Percentiles rank a stretch among this genome's conserved stretches.
Evolutionary conservation across 2,888 invertebrate genomes (phyloP).

Genomic region (Oxytorus armatus): DNA sequence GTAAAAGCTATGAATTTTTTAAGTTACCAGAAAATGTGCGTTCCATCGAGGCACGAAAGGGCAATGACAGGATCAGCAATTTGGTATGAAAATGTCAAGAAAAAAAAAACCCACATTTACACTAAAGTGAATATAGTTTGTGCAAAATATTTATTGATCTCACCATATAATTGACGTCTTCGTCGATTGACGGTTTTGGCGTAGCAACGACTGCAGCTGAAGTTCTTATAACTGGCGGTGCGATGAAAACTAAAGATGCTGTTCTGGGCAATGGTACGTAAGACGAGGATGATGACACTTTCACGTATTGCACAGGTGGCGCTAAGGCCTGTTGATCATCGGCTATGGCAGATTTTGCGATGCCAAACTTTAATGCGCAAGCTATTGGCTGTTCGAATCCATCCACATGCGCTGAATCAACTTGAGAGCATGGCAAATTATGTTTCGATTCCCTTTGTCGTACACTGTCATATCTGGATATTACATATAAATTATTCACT

Average conservation of each 20-base stretch:
- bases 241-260: slow-evolving; percentile 74
- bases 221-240: slow-evolving; percentile 76
- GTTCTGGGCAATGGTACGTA: slow-evolving; percentile 73
- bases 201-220: slow-evolving; percentile 73
- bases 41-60: too few relatives aligned
- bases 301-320: slow-evolving; percentile 71
- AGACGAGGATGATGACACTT: slow-evolving; percentile 71
- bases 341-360: slow-evolving; percentile 4
- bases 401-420: slow-evolving; percentile 54
- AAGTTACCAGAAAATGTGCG: too few relatives aligned
- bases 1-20: too few relatives aligned
- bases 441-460: slow-evolving; percentile 22
- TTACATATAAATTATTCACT: neutral
- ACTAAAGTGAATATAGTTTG: too few relatives aligned
- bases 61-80: too few relatives aligned
- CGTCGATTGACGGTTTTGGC: slow-evolving; percentile 66
- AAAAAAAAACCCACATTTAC: too few relatives aligned
- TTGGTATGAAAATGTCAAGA: too few relatives aligned
- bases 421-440: slow-evolving; percentile 72
- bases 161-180: slow-evolving; percentile 70
- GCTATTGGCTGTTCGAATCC: slow-evolving; percentile 69
- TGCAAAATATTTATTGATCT: slow-evolving; percentile 13
- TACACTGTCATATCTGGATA: slow-evolving; percentile 32
- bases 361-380: slow-evolving; percentile 69
- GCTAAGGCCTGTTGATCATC: slow-evolving; percentile 19